Percentiles rank a stretch among this genome's conserved stretches.
Conservation (phyloP, 2,888 invertebrate genomes). For the Iselma pallidipennis region DNA sequence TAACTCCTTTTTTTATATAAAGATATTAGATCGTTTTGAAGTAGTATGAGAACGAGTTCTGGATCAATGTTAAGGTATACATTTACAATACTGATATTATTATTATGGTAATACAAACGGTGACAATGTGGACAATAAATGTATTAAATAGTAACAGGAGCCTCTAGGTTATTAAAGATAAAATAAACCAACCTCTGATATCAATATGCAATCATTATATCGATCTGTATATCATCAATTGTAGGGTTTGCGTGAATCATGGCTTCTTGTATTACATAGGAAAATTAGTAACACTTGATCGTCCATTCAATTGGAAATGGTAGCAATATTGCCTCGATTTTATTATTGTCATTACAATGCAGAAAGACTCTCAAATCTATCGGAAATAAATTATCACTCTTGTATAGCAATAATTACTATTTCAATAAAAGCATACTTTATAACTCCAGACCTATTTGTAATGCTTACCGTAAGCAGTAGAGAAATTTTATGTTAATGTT, state of each 20-base stretch:
- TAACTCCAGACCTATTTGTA: not conserved
- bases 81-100: slow-evolving; percentile 20
- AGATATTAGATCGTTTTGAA: too few relatives aligned
- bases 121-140: slow-evolving; percentile 14
- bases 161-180: slow-evolving; percentile 5
- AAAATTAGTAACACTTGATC: not conserved
- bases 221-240: slow-evolving; percentile 1
- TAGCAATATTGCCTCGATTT: too few relatives aligned
- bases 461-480: not conserved
- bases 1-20: not conserved
- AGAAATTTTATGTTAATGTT: slow-evolving; percentile 39
- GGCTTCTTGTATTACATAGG: slow-evolving; percentile 14
- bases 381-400: too few relatives aligned
- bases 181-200: slow-evolving; percentile 7
- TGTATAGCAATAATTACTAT: too few relatives aligned
- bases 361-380: too few relatives aligned
- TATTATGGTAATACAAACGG: slow-evolving; percentile 18
- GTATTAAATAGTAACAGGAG: slow-evolving; percentile 10
- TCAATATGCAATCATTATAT: slow-evolving; percentile 7
- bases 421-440: too few relatives aligned
- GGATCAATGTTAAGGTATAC: too few relatives aligned
- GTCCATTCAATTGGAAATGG: not conserved
- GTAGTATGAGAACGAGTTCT: too few relatives aligned
- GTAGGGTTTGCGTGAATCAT: slow-evolving; percentile 4
- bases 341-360: too few relatives aligned